Conservation (phyloP, 2,888 invertebrate genomes). For the Euzetes globulus region DNA sequence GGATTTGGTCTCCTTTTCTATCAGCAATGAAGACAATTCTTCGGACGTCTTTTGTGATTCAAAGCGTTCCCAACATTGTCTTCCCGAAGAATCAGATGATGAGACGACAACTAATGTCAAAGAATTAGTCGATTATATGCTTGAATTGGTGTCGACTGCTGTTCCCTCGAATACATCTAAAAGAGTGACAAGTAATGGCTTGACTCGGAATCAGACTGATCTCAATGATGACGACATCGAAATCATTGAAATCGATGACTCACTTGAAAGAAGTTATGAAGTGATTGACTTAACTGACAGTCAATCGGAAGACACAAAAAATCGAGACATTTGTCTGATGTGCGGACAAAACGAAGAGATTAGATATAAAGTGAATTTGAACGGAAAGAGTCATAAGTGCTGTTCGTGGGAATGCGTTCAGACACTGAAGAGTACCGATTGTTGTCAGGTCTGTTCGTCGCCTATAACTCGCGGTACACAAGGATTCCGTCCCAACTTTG, state of each 20-base stretch:
- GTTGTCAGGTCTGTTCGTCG: conserved; percentile 3
- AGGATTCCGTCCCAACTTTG: conserved; percentile 32
- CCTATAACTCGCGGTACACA: background rate
- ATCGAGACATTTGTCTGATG: conserved; percentile 35
- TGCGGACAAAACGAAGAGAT: conserved; percentile 37
- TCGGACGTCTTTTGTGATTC: background rate
- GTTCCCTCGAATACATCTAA: background rate
- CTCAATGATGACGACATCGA: conserved; percentile 6
- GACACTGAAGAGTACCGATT: conserved; percentile 36
- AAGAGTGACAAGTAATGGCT: background rate
- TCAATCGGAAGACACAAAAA: background rate
- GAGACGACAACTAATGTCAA: background rate
- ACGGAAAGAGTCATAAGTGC: conserved; percentile 38
- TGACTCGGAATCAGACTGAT: background rate
- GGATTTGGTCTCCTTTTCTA: background rate
- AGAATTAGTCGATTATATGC: conserved; percentile 30
- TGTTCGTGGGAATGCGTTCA: conserved; percentile 41
- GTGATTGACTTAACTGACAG: conserved; percentile 10
- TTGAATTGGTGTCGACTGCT: conserved; percentile 27
- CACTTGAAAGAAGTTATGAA: background rate
- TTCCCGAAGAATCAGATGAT: background rate
- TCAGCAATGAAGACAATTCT: background rate
- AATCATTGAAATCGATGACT: background rate
- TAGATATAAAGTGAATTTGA: conserved; percentile 38
- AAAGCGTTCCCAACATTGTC: background rate